Conservation (phyloP, 2,797 vertebrate genomes). For the Rhinatrema bivittatum region DNA sequence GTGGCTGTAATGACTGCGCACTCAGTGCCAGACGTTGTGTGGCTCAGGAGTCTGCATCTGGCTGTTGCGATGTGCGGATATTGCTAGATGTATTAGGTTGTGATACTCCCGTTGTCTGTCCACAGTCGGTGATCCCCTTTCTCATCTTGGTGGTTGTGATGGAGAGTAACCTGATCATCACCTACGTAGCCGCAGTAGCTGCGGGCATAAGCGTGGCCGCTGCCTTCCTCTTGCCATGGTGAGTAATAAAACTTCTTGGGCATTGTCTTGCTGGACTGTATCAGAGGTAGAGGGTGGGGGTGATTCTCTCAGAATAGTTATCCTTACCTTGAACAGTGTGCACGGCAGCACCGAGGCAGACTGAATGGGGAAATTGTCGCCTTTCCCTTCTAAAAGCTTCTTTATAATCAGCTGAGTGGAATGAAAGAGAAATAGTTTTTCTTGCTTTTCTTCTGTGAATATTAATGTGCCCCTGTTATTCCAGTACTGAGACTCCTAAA, state of each 20-base stretch:
- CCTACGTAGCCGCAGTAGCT: conserved; percentile 78
- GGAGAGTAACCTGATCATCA: conserved; percentile 73
- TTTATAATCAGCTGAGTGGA: too few relatives aligned
- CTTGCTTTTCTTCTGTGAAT: too few relatives aligned
- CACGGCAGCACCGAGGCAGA: too few relatives aligned
- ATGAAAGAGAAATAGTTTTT: too few relatives aligned
- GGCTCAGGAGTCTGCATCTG: not conserved
- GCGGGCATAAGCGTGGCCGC: conserved; percentile 84
- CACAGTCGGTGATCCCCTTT: conserved; percentile 85
- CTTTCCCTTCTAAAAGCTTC: too few relatives aligned
- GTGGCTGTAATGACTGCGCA: conserved; percentile 24
- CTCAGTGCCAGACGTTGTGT: not conserved
- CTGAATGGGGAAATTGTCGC: too few relatives aligned
- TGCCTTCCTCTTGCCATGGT: conserved; percentile 93
- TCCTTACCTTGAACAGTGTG: too few relatives aligned
- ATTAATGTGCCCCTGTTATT: too few relatives aligned
- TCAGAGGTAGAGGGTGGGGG: not conserved
- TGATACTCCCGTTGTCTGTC: not conserved
- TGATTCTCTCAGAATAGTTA: rapidly evolving
- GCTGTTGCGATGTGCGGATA: too few relatives aligned
- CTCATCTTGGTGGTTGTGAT: conserved; percentile 72
- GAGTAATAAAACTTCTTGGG: conserved; percentile 19
- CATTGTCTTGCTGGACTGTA: not conserved
- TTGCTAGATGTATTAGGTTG: not conserved
- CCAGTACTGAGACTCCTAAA: too few relatives aligned